A percentile compares a stretch with the other conserved stretches of the same genome.
These are phyloP conservation scores for Acipenser ruthenus DNA, from an alignment of 2,797 vertebrate genomes.

Conservation along the genomic window DNA sequence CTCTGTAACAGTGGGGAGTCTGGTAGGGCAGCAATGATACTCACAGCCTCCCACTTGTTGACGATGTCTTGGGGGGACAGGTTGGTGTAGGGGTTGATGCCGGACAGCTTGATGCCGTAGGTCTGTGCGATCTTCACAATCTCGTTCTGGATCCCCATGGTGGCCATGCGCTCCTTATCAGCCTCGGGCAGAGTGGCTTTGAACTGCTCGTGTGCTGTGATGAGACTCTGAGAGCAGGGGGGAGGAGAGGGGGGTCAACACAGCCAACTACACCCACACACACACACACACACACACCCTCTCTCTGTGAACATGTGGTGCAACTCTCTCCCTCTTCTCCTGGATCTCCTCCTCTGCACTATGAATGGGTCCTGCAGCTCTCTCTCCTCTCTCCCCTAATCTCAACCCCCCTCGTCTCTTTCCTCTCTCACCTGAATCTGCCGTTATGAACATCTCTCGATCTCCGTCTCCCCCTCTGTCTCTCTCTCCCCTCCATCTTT, in stretches of 20 bases:
- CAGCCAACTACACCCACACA: neutral
- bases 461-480: too few species aligned
- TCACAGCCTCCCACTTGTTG: conserved; percentile 79
- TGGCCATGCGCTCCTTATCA: conserved; percentile 78
- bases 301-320: too few species aligned
- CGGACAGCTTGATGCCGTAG: conserved; percentile 73
- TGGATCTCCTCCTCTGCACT: too few species aligned
- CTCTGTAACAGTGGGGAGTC: neutral
- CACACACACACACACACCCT: too few species aligned
- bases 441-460: too few species aligned
- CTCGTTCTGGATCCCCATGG: conserved; percentile 78
- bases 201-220: conserved; percentile 85
- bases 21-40: conserved; percentile 21
- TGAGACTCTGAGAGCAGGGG: conserved; percentile 59
- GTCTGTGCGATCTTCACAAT: conserved; percentile 87
- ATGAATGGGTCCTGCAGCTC: too few species aligned
- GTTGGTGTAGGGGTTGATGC: conserved; percentile 76
- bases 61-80: conserved; percentile 68
- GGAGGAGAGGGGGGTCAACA: neutral
- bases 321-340: too few species aligned
- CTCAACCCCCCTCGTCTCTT: too few species aligned
- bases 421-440: too few species aligned
- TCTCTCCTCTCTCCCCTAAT: too few species aligned
- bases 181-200: conserved; percentile 82
- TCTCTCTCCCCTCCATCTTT: too few species aligned